Base-by-base conservation (phyloP, 2,113 vertebrate genomes). In the Chiloscyllium plagiosum region DNA sequence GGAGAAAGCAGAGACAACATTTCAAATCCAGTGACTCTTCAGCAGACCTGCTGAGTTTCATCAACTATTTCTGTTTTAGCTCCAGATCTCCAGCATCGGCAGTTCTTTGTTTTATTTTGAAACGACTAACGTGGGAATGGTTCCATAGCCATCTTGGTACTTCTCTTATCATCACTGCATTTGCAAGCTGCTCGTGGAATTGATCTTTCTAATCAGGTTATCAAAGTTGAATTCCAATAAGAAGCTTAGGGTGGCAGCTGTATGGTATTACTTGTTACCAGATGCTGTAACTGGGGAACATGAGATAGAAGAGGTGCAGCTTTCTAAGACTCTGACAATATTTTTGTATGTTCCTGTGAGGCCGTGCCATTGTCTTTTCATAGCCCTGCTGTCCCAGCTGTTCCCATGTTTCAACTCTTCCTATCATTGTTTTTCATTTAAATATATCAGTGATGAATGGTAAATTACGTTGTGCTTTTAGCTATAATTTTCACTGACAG, bases 351-450 rank as follows among this genome's bases (percentile, higher is more conserved):
- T 56, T 68, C 61, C 65, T 94, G 33, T 68, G 90, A 94, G 65
- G 90, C 61, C 68, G 90, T 94, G 90, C 65, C 90, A 94, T 0
- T 94, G 61, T 68, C 61, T n/a, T 65, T 94, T 68, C 42, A 29
- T 33, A 68, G 61, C 33, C 33, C 17, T 94, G 90, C 56, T 37
- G 90, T 66, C n/a, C 61, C 24, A 52, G 17, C 61, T 94, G 90
- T 42, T 68, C 61, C 19, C 66, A n/a, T 94, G 19, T 61, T 20
- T 24, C 56, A 93, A 65, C 56, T 61, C 56, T 93, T 93, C 33
- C n/a, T 94, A 68, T 94, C 19, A 69, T 66, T 94, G 90, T 15
- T 94, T 42, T 52, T 42, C 61, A 68, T 94, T 94, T 68, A 69
- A 68, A 68, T 94, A 37, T 94, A 66, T 65, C 66, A 42, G n/a